Evolutionary conservation across 2,113 vertebrate species (phyloP), one percentile per base, ranked within the genome.

Genomic region (Poeciliopsis turrubarensis): DNA sequence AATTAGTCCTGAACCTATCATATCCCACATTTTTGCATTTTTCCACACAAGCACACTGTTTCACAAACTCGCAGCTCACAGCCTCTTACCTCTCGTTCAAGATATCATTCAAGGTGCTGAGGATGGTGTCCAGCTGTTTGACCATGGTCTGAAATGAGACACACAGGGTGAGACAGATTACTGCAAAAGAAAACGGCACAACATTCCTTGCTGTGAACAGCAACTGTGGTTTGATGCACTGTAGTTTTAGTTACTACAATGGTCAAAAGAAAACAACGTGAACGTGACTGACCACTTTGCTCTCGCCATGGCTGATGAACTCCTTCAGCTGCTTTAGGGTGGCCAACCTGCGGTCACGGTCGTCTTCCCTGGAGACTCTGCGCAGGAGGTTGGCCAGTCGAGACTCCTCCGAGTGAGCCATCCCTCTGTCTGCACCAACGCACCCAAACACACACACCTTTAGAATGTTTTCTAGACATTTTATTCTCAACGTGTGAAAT

Each of bases 351-450:
- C 98, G 96, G 94, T 99, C 98, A 88, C 98, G 96, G 91, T 99
- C 98, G n/a, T 99, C 98, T 95, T 99, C 98, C 91, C 98, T 96
- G 94, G 97, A 98, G 90, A 98, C 96, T 93, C 97, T 95, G 94
- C 98, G 97, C 94, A 99, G 96, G 96, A 99, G 97, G 96, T 99
- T 99, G 90, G 97, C 97, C 95, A 99, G 95, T 94, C 98, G 97
- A 95, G 97, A 97, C 96, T 99, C 98, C 74, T 99, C 98, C 81
- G 98, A 98, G 94, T 98, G 98, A 96, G 97, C 95, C 96, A 97
- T 95, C 84, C 96, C 96, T 96, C 98, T 95, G 92, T 99, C 98
- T 99, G 87, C 13, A 85, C 85, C 1, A 72, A 77, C 17, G 60
- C 31, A 66, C 0, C 27, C 0, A 61, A 51, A 22, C 25, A 11